These are phyloP conservation scores for Rhabdophis nuchalis DNA, from an alignment of 2,797 vertebrate genomes.

Conservation along the genomic window DNA sequence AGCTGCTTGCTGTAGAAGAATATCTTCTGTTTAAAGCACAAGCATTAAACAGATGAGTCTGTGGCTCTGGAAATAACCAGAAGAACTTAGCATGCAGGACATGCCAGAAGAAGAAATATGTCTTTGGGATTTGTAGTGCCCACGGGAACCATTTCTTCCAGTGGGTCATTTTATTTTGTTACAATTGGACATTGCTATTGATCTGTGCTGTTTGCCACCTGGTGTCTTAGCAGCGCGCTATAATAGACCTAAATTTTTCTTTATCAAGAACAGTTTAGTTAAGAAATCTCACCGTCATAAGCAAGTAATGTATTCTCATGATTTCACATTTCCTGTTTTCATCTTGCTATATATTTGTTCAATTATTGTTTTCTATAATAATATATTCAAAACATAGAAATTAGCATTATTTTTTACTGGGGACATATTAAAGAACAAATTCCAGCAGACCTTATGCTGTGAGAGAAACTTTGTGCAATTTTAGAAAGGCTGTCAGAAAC, in stretches of 20 bases:
- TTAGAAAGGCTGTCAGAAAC: background rate
- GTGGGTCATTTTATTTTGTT: conserved; percentile 75
- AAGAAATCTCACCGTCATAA: conserved; percentile 14
- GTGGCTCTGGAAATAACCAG: conserved; percentile 45
- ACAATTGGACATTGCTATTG: conserved; percentile 74
- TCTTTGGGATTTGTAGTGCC: conserved; percentile 69
- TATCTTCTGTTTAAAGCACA: conserved; percentile 39
- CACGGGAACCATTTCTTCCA: conserved; percentile 69
- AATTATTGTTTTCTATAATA: background rate
- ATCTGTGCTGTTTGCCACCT: conserved; percentile 72
- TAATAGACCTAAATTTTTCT: conserved; percentile 19
- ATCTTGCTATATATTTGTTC: background rate
- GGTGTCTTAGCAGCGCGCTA: conserved; percentile 65
- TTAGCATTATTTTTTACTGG: background rate
- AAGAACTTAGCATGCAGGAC: conserved; percentile 63
- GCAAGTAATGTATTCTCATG: background rate
- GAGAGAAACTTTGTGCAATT: background rate
- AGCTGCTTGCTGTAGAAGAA: conserved; percentile 44
- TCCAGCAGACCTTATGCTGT: background rate
- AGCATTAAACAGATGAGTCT: conserved; percentile 42
- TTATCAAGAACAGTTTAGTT: conserved; percentile 10
- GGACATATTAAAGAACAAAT: background rate
- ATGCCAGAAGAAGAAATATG: conserved; percentile 65
- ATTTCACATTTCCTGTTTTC: background rate
- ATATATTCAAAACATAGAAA: background rate